Evolutionary conservation across 2,888 invertebrate species (phyloP).

Genomic region (Andrena trimmerana): DNA sequence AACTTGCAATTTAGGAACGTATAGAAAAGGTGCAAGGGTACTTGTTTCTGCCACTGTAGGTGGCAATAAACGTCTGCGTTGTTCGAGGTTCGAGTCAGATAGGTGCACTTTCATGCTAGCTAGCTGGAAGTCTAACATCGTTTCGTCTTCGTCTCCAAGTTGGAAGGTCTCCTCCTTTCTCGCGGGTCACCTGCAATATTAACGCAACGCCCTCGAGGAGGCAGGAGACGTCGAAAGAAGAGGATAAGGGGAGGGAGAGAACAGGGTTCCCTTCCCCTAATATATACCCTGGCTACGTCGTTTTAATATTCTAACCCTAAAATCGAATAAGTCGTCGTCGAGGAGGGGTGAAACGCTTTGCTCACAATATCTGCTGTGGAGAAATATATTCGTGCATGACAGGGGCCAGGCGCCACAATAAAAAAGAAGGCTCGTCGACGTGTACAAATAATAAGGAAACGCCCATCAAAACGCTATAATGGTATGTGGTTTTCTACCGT

Average conservation of each 20-base stretch:
- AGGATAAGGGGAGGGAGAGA: background rate
- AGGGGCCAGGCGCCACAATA: background rate
- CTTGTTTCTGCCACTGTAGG: background rate
- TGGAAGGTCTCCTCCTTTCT: conserved; percentile 18
- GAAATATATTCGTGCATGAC: conserved; percentile 28
- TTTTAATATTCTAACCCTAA: conserved; percentile 67
- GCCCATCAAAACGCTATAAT: background rate
- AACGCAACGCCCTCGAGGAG: conserved; percentile 49
- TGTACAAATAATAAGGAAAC: conserved; percentile 1
- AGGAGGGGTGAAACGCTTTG: background rate
- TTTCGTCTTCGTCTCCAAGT: conserved; percentile 31
- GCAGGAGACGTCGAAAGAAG: background rate
- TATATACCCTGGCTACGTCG: conserved; percentile 33
- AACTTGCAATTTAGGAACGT: no score
- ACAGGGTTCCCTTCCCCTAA: conserved; percentile 3
- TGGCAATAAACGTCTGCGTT: conserved; percentile 25
- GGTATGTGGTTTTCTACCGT: no score
- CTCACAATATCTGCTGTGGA: background rate
- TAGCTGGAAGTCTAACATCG: background rate
- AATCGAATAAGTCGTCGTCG: conserved; percentile 58
- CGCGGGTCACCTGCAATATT: conserved; percentile 55
- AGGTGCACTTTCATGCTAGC: background rate
- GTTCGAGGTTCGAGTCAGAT: background rate
- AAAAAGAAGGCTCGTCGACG: background rate
- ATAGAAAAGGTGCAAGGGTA: no score